A percentile compares a stretch with the other conserved stretches of the same genome.
phyloP scores from a whole-genome alignment of 1,140 invertebrate species.

The Bombus consobrinus region DNA sequence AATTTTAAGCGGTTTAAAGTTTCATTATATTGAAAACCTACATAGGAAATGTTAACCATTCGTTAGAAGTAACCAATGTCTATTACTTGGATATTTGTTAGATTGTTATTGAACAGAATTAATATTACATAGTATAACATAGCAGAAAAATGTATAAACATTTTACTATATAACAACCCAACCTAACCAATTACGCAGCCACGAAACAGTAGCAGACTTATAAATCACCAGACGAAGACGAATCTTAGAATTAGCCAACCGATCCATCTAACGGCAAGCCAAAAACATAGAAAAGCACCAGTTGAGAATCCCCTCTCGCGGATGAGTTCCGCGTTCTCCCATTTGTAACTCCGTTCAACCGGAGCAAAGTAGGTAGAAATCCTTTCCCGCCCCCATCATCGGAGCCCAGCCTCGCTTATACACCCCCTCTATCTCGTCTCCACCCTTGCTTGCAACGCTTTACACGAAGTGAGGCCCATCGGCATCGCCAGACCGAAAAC shows the following conservation, averaged over 20 bases:
- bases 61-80: background rate
- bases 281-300: background rate
- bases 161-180: no score
- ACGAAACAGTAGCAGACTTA: background rate
- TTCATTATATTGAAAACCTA: background rate
- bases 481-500: conserved; percentile 58
- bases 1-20: background rate
- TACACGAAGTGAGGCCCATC: conserved; percentile 30
- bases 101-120: no score
- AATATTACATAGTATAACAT: no score
- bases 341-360: conserved; percentile 81
- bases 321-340: conserved; percentile 80
- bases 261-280: background rate
- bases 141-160: no score
- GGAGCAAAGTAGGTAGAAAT: conserved; percentile 79
- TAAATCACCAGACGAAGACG: background rate
- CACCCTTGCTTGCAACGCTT: conserved; percentile 2
- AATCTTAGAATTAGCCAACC: background rate
- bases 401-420: conserved; percentile 55
- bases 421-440: conserved; percentile 19
- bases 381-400: conserved; percentile 65
- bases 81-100: no score
- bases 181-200: no score
- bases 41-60: background rate
- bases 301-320: conserved; percentile 71